Base-by-base conservation (phyloP, 2,888 invertebrate species). In the Megaustenia siamemsis region DNA sequence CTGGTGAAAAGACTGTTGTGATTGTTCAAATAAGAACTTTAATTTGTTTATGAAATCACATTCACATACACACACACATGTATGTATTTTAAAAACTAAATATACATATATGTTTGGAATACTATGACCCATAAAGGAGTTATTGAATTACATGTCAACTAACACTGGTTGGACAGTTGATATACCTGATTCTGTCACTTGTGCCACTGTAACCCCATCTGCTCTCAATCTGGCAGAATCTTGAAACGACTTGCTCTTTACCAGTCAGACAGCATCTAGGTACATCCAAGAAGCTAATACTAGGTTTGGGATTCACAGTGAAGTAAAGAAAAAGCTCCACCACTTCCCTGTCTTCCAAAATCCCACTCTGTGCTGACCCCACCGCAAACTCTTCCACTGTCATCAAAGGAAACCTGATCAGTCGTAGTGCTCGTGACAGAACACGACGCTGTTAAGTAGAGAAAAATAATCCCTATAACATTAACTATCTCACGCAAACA, bases 161-260 rank as follows among this genome's bases (percentile, higher is more conserved):
- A n/a, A n/a, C n/a, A n/a, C n/a, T n/a, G n/a, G n/a, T n/a, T n/a
- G n/a, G n/a, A n/a, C n/a, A n/a, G n/a, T n/a, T n/a, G 71, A 89
- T 28, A 88, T 90, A 96, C 96, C 96, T 95, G 88, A 97, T 97
- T 89, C 97, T 94, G 93, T 97, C 97, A 79, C 96, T 96, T 0
- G 97, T 96, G 5, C 97, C 97, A 92, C 96, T 96, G 91, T 97
- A 97, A 0, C 97, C 97, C 97, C 97, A 97, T 84, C 97, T 95
- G 43, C 96, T 96, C 92, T 97, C 97, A 0, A 96, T 96, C 92
- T 96, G 96, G 53, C 96, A 96, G 93, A 97, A 97, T 86, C 96
- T 94, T 86, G 96, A 96, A 43, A 96, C 96, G 0, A 96, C 96
- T 90, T 96, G 95, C 92, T 97, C 97, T 91, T 96, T 96, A 1